Base-by-base conservation (phyloP, 2,797 vertebrate genomes). In the Gymnoscopelus microlampas region DNA sequence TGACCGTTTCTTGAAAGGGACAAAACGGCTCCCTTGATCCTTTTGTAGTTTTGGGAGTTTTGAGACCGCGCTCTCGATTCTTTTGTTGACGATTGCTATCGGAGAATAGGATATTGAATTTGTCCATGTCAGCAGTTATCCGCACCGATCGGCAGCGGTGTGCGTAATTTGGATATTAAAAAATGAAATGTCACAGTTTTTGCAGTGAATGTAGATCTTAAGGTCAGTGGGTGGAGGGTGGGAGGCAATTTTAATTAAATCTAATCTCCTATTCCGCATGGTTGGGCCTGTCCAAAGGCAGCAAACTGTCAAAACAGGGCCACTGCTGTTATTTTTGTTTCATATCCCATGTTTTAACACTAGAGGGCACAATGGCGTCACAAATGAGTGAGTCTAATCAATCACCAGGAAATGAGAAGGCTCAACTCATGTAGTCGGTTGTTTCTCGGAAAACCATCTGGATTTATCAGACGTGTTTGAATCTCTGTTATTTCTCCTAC, bases 151-250 rank as follows among this genome's bases (percentile, higher is more conserved):
- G 29, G 55, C 12, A 35, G n/a, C 32, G 57, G 48, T 55, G 74
- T 79, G 66, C 35, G 50, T 80, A 68, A 77, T 80, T 73, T 82
- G 63, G 73, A 81, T 81, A 76, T 85, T 81, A 81, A 79, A 82
- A 84, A 13, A 71, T 53, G 75, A 84, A 13, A 71, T 53, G 75
- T 77, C 77, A 80, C 66, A 68, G 73, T 70, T 78, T 70, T 66
- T 44, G 39, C 39, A 44, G 73, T 71, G 83, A 64, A 74, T 67
- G 68, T 56, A 55, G 79, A 70, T 74, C 59, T 71, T 19, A 70
- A 68, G 66, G 77, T 87, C 64, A 67, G 62, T 2, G 12, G 64
- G 63, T 65, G 74, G 60, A 13, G 39, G 13, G 71, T 58, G 66
- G 8, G 15, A 66, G 74, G 67, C 53, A 10, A 44, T 67, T 78